Percentiles rank a stretch among this genome's conserved stretches.
These are phyloP conservation scores for Tretioscincus oriximinensis DNA, from an alignment of 2,113 vertebrate species.

Conservation along the genomic window DNA sequence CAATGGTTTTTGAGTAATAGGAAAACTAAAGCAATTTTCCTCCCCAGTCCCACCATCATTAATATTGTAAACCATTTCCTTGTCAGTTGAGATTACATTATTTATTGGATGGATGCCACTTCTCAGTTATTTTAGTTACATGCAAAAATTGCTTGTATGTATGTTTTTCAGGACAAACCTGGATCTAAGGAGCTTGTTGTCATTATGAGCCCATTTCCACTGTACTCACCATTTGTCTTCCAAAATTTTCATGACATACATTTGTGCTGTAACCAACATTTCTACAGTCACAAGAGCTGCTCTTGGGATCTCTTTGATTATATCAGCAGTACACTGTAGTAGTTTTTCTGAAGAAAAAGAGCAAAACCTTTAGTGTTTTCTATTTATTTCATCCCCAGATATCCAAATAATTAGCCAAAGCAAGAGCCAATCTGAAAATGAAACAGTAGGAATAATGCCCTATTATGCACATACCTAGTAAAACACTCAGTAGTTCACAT, in stretches of 20 bases:
- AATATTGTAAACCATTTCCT: no score
- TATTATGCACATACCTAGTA: neutral
- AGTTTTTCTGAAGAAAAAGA: slow-evolving; percentile 54
- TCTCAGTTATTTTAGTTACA: neutral
- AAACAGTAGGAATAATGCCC: neutral
- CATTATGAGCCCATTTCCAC: neutral
- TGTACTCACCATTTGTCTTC: slow-evolving; percentile 63
- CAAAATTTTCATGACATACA: slow-evolving; percentile 51
- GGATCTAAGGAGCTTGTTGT: no score
- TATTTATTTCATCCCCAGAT: neutral
- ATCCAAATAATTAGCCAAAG: neutral
- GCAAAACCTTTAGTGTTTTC: neutral
- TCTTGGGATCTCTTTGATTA: slow-evolving; percentile 47
- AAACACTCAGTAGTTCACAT: no score
- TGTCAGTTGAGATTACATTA: neutral
- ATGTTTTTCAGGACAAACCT: neutral
- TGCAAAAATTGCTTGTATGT: neutral
- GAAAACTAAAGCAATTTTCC: neutral
- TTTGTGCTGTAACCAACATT: slow-evolving; percentile 54
- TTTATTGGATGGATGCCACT: neutral
- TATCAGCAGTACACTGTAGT: slow-evolving; percentile 53
- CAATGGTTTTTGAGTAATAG: no score
- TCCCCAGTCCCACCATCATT: no score
- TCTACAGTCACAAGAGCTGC: neutral
- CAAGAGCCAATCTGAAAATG: neutral